These are phyloP conservation scores for Syngnathus floridae DNA, from an alignment of 2,113 vertebrate genomes.

Conservation along the genomic window DNA sequence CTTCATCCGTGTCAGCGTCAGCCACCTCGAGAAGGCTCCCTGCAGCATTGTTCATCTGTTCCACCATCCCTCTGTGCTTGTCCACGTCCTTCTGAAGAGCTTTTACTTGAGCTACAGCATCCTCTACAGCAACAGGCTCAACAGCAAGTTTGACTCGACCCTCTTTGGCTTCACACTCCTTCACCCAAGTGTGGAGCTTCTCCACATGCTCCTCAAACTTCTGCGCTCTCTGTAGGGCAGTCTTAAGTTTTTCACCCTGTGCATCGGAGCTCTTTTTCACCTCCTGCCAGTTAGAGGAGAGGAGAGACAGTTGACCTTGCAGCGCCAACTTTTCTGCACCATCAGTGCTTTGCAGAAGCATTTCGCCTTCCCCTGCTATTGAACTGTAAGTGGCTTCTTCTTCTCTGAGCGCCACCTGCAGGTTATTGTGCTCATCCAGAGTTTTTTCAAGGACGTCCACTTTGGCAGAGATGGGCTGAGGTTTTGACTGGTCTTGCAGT, in stretches of 20 bases:
- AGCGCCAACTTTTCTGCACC: slow-evolving; percentile 82
- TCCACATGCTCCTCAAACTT: slow-evolving; percentile 81
- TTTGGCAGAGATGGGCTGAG: slow-evolving; percentile 74
- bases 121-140: slow-evolving; percentile 74
- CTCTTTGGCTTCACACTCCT: slow-evolving; percentile 75
- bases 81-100: slow-evolving; percentile 88
- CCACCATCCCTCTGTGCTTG: slow-evolving; percentile 83
- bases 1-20: slow-evolving; percentile 74
- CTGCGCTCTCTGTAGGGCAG: slow-evolving; percentile 77
- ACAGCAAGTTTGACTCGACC: slow-evolving; percentile 69
- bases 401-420: slow-evolving; percentile 67
- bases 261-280: slow-evolving; percentile 77
- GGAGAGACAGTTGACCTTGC: slow-evolving; percentile 78
- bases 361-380: slow-evolving; percentile 82
- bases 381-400: slow-evolving; percentile 77
- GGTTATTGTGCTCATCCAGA: slow-evolving; percentile 76
- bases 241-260: slow-evolving; percentile 74
- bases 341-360: slow-evolving; percentile 82
- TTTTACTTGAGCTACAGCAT: slow-evolving; percentile 75
- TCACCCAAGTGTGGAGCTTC: slow-evolving; percentile 79
- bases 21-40: slow-evolving; percentile 78
- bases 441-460: slow-evolving; percentile 73
- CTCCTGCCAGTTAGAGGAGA: slow-evolving; percentile 83
- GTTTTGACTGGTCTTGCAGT: slow-evolving; percentile 74
- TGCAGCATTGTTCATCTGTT: slow-evolving; percentile 78